These are phyloP conservation scores for Macquaria ambigua DNA, from an alignment of 2,113 vertebrate species.

Conservation along the genomic window DNA sequence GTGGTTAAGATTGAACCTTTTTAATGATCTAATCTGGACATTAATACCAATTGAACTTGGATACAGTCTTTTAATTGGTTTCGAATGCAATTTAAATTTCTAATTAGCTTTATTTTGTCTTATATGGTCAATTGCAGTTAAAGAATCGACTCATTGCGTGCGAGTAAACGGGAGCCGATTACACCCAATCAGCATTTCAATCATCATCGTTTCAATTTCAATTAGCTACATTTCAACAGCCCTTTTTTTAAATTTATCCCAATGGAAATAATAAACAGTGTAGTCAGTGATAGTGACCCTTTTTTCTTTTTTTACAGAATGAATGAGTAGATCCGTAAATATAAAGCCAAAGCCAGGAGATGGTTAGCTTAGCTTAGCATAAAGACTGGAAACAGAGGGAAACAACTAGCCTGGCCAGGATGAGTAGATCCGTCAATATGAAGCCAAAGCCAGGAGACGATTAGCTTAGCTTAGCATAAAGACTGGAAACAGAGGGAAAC, in stretches of 20 bases:
- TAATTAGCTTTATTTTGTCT: conserved; percentile 21
- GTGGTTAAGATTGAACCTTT: conserved; percentile 9
- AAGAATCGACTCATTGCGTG: background rate
- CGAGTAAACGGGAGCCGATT: conserved; percentile 4
- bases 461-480: background rate
- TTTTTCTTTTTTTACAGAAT: background rate
- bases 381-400: background rate
- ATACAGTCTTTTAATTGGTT: conserved; percentile 3
- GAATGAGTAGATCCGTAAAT: background rate
- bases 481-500: background rate
- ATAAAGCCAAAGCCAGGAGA: background rate
- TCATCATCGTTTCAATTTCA: conserved; percentile 27
- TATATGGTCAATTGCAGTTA: conserved; percentile 24
- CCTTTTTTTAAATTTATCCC: background rate
- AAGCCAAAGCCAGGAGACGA: background rate
- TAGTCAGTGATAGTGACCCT: background rate
- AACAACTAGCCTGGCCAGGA: background rate
- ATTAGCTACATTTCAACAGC: background rate
- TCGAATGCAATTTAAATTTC: conserved; percentile 36
- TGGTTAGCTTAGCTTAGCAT: background rate
- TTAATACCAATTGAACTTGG: background rate
- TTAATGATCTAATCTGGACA: background rate
- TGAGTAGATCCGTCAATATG: background rate
- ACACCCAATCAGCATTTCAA: conserved; percentile 42
- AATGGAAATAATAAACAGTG: background rate